Evolutionary conservation across 2,888 invertebrate genomes (phyloP), one percentile per base, ranked within the genome.

Genomic region (Andricus quercusramuli): DNA sequence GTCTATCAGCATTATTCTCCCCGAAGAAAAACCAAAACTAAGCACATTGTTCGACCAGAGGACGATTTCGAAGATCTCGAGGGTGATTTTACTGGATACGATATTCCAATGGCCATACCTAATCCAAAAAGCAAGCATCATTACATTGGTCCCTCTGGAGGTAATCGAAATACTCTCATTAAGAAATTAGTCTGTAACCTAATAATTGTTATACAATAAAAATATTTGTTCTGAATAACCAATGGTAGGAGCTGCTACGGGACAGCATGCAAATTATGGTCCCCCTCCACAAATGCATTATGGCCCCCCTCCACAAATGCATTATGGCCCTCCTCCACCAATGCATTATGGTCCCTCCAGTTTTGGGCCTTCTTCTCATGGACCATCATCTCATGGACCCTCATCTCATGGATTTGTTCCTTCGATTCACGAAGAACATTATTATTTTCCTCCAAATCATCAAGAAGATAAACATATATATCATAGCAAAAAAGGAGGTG

Each of bases 1-100:
- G 94, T 96, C 51, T 95, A 96, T 90, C 94, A 94, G 11, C 95
- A 96, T 87, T 95, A 95, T 86, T 94, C 94, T 65, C 89, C 90
- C 0, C 84, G 84, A 78, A 85, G 86, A 56, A 92, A 85, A 84
- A 88, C 87, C 20, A 83, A 87, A 9, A 88, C 80, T 3, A 90
- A 90, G 80, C 87, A 88, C 37, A 90, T 90, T 37, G 90, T 90
- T n/a, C 87, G 85, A 32, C 89, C 92, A 29, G 91, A 91, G 1
- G 90, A 92, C 65, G 90, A 90, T n/a, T 88, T 93, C 59, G 93
- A 95, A 82, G 95, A 95, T 3, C 95, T 94, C 82, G 96, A 96
- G 86, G 94, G 94, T 1, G 95, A 95, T 79, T 94, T 94, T 1
- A 93, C 94, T 0, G 95, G 94, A 2, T 95, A 93, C 84, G 93